Evolutionary conservation across 1,140 invertebrate genomes (phyloP).

Genomic region (Apis cerana): DNA sequence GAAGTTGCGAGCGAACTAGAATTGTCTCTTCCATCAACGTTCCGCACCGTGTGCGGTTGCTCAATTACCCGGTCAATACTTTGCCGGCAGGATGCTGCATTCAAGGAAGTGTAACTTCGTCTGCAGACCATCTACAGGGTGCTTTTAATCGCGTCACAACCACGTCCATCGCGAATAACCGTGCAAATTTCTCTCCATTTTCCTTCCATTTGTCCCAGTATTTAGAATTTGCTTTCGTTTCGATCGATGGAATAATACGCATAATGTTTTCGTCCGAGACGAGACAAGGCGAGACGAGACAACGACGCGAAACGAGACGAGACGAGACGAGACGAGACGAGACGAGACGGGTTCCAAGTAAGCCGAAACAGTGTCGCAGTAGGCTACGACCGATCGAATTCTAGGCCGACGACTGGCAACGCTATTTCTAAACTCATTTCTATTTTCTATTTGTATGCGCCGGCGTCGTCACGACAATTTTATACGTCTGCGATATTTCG

Average conservation of each 20-base stretch:
- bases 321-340: neutral
- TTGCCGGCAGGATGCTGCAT: conserved; percentile 74
- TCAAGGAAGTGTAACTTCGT: conserved; percentile 74
- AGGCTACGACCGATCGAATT: conserved; percentile 70
- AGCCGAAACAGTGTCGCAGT: conserved; percentile 54
- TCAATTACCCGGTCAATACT: conserved; percentile 67
- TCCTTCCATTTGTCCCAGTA: too few species aligned
- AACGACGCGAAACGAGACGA: neutral
- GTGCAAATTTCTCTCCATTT: too few species aligned
- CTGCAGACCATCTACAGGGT: conserved; percentile 64
- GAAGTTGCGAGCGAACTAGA: conserved; percentile 73
- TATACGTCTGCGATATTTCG: conserved; percentile 80
- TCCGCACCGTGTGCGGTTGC: conserved; percentile 29
- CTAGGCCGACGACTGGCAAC: conserved; percentile 74
- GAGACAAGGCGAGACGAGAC: too few species aligned
- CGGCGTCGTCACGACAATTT: conserved; percentile 75
- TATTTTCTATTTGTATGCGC: conserved; percentile 79
- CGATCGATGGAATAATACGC: too few species aligned
- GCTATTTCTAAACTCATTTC: conserved; percentile 79
- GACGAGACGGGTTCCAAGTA: conserved; percentile 42
- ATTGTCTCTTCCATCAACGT: conserved; percentile 68
- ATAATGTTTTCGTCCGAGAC: too few species aligned
- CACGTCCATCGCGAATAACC: too few species aligned
- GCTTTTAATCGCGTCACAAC: conserved; percentile 68
- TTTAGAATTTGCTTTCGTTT: too few species aligned